Conservation (phyloP, 2,797 vertebrate species). For the Argya squamiceps region DNA sequence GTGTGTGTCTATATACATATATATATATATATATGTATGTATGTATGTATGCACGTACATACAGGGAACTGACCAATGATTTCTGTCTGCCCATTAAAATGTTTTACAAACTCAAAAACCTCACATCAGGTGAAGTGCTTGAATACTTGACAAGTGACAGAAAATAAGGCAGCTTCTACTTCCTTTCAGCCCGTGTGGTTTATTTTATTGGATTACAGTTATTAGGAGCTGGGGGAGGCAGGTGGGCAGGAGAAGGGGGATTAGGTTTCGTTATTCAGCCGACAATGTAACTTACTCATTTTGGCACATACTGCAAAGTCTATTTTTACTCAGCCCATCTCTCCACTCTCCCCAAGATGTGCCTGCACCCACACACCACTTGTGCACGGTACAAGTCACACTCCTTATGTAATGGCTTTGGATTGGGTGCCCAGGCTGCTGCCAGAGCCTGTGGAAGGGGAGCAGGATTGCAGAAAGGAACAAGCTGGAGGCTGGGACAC, state of each 20-base stretch:
- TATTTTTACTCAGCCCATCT: slow-evolving; percentile 50
- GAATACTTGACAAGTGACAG: not conserved
- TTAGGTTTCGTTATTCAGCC: not conserved
- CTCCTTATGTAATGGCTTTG: slow-evolving; percentile 9
- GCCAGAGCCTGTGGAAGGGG: not conserved
- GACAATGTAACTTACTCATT: slow-evolving; percentile 28
- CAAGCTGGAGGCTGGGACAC: not conserved
- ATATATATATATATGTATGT: fast-evolving
- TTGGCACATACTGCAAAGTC: not conserved
- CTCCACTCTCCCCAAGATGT: slow-evolving; percentile 1
- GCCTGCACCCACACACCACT: slow-evolving; percentile 53
- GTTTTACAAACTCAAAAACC: not conserved
- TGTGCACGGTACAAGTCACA: slow-evolving; percentile 13
- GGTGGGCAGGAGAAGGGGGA: slow-evolving; percentile 38
- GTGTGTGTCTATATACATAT: not conserved
- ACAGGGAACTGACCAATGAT: not conserved
- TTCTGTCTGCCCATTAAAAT: not conserved
- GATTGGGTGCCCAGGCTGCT: not conserved
- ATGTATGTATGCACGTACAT: fast-evolving
- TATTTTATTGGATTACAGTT: slow-evolving; percentile 31
- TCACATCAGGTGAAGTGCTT: not conserved
- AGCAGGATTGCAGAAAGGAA: not conserved
- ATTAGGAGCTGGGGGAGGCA: slow-evolving; percentile 42
- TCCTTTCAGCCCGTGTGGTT: slow-evolving; percentile 21
- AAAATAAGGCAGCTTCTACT: slow-evolving; percentile 25